phyloP scores from a whole-genome alignment of 2,113 vertebrate genomes.

The Cyrtonyx montezumae region DNA sequence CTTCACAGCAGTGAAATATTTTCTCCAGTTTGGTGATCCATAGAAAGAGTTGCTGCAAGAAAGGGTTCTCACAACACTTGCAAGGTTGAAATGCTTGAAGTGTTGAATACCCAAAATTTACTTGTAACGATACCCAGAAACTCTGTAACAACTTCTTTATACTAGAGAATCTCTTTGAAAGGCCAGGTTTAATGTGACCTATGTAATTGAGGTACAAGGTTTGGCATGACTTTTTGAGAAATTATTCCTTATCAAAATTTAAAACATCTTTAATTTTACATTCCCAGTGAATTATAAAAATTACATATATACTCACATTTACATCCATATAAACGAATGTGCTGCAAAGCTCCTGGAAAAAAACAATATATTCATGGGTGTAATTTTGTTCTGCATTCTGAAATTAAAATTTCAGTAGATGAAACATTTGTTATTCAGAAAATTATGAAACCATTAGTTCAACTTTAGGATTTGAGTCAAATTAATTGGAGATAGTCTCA shows the following conservation, averaged over 20 bases:
- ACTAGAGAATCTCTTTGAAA: neutral
- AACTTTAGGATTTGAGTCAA: neutral
- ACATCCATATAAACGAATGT: neutral
- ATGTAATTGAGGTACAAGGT: neutral
- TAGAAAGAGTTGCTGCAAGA: neutral
- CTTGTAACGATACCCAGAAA: neutral
- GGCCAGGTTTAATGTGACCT: neutral
- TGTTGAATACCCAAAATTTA: neutral
- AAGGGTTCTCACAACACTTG: neutral
- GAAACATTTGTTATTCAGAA: neutral
- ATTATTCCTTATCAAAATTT: neutral
- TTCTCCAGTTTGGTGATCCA: neutral
- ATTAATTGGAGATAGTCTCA: neutral
- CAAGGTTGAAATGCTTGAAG: neutral
- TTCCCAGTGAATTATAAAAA: neutral
- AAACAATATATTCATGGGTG: neutral
- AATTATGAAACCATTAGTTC: neutral
- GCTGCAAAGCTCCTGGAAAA: neutral
- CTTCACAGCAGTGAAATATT: neutral
- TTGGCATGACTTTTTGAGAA: neutral
- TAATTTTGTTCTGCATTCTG: neutral
- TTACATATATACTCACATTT: neutral
- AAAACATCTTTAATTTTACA: rapidly evolving
- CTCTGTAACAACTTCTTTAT: neutral
- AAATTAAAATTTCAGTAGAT: neutral